These are phyloP conservation scores for Saxidomus purpurata DNA, from an alignment of 1,140 invertebrate genomes.

Conservation along the genomic window DNA sequence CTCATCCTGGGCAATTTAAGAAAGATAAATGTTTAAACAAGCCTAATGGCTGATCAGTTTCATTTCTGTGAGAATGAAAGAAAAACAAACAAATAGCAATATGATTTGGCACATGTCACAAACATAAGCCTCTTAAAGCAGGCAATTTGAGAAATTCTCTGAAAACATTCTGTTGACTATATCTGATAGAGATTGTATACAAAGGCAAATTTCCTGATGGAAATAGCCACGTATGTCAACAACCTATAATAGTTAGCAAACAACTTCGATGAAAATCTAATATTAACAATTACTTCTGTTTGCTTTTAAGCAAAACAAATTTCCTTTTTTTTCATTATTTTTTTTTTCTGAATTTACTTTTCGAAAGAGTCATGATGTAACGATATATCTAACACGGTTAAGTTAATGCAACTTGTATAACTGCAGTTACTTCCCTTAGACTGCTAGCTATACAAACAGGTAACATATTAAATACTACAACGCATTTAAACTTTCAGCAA, in stretches of 20 bases:
- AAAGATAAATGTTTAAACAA: slow-evolving; percentile 55
- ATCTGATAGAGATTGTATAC: background rate
- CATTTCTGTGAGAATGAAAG: slow-evolving; percentile 31
- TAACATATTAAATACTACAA: background rate
- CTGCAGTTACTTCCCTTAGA: slow-evolving; percentile 15
- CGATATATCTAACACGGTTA: too few relatives aligned
- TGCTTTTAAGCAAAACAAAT: background rate
- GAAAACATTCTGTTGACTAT: slow-evolving; percentile 44
- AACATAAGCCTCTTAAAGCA: background rate
- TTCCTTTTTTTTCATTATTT: background rate
- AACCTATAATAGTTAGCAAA: slow-evolving; percentile 41
- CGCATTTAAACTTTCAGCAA: background rate
- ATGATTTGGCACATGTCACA: slow-evolving; percentile 42
- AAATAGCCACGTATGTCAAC: slow-evolving; percentile 42
- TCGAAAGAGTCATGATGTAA: too few relatives aligned
- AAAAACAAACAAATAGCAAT: slow-evolving; percentile 53
- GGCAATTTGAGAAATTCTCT: slow-evolving; percentile 30
- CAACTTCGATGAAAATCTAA: slow-evolving; percentile 40
- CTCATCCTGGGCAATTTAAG: background rate
- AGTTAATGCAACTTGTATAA: background rate
- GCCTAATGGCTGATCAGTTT: slow-evolving; percentile 40
- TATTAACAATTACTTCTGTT: slow-evolving; percentile 30
- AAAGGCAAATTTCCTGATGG: slow-evolving; percentile 21
- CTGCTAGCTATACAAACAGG: background rate
- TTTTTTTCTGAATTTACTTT: background rate